These are phyloP conservation scores for Noctua fimbriata DNA, from an alignment of 2,888 invertebrate species.

Conservation along the genomic window DNA sequence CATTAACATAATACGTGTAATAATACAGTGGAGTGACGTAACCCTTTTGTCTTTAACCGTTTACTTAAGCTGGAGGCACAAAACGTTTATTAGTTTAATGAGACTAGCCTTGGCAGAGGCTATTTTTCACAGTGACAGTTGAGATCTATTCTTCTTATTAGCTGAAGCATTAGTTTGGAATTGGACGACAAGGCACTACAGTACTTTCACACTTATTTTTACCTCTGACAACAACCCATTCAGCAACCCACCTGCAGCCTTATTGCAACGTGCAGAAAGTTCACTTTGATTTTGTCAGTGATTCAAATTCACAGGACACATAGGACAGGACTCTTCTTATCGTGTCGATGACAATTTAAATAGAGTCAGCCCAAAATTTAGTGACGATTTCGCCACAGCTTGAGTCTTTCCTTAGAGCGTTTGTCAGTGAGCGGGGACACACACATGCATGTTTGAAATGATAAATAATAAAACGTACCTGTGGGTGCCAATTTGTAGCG, in stretches of 20 bases:
- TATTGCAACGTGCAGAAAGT: neutral
- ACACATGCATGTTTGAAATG: neutral
- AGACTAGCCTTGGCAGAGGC: slow-evolving; percentile 59
- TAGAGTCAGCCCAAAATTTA: too few species aligned
- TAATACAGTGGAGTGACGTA: slow-evolving; percentile 19
- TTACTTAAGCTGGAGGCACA: slow-evolving; percentile 47
- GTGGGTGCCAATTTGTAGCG: neutral
- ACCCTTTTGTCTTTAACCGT: slow-evolving; percentile 50
- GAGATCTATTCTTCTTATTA: slow-evolving; percentile 31
- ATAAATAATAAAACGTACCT: neutral
- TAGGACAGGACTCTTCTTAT: too few species aligned
- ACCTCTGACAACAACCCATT: neutral
- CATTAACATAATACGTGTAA: slow-evolving; percentile 43
- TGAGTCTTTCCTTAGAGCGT: too few species aligned
- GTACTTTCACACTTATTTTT: neutral
- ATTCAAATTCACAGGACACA: neutral
- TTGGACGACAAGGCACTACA: slow-evolving; percentile 24
- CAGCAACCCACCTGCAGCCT: neutral
- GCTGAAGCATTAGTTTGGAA: slow-evolving; percentile 33
- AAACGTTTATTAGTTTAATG: slow-evolving; percentile 60
- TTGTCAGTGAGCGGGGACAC: too few species aligned
- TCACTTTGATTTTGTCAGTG: neutral
- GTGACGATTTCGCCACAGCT: too few species aligned
- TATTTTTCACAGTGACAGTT: slow-evolving; percentile 63
- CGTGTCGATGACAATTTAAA: too few species aligned